Percentiles rank a stretch among this genome's conserved stretches.
Evolutionary conservation across 2,888 invertebrate species (phyloP).

Genomic region (Piscicola geometra): DNA sequence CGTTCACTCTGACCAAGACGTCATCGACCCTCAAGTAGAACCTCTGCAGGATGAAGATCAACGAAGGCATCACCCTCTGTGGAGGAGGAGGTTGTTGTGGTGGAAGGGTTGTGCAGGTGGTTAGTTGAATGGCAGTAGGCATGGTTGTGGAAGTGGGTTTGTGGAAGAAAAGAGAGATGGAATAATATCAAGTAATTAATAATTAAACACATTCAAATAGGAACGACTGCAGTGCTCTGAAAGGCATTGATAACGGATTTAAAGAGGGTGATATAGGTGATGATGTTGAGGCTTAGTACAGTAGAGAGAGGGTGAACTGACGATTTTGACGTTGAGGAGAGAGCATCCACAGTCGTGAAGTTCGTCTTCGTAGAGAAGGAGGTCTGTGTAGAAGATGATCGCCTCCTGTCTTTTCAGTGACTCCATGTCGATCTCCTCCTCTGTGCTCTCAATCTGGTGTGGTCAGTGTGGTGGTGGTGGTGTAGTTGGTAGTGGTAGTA

Average conservation of each 20-base stretch:
- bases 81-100: neutral
- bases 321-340: constrained; percentile 83
- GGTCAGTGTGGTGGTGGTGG: neutral
- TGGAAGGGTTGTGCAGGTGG: too few species aligned
- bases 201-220: too few species aligned
- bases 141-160: too few species aligned
- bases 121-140: too few species aligned
- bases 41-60: constrained; percentile 81
- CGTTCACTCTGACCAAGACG: constrained; percentile 79
- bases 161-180: too few species aligned
- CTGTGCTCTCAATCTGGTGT: constrained; percentile 58
- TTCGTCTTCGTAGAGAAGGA: constrained; percentile 94
- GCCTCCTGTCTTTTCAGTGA: constrained; percentile 80
- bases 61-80: constrained; percentile 90
- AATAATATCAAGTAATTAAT: too few species aligned
- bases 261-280: too few species aligned
- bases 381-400: constrained; percentile 87
- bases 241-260: too few species aligned
- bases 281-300: too few species aligned
- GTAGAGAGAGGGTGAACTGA: too few species aligned
- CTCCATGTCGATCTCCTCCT: constrained; percentile 77
- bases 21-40: constrained; percentile 91
- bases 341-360: constrained; percentile 95
- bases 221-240: too few species aligned
- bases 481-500: too few species aligned